Conservation (phyloP, 2,113 vertebrate genomes). For the Rutilus rutilus region DNA sequence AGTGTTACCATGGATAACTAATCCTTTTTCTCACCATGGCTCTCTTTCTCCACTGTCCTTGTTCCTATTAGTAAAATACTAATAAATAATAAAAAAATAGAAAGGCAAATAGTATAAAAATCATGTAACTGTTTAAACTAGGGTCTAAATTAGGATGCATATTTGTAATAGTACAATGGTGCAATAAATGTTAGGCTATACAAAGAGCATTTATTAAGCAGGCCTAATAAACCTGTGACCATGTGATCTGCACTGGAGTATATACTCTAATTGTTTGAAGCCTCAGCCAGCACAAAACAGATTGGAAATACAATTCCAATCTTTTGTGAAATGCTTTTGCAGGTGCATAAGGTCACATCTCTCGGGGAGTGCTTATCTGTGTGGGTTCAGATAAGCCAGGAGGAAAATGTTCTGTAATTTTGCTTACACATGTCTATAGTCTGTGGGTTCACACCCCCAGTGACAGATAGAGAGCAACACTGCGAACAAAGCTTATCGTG, state of each 20-base stretch:
- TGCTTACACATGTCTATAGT: conserved; percentile 39
- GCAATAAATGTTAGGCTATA: not conserved
- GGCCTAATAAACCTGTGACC: not conserved
- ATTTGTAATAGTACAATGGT: not conserved
- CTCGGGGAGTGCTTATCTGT: conserved; percentile 2
- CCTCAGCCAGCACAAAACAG: conserved; percentile 1
- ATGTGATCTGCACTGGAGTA: not conserved
- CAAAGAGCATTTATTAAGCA: not conserved
- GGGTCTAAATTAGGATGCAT: not conserved
- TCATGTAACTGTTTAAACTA: not conserved
- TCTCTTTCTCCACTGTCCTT: not conserved
- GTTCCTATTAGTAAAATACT: not conserved
- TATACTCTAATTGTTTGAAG: conserved; percentile 16
- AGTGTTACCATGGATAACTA: not conserved
- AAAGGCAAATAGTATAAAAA: not conserved
- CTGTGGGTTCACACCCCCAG: conserved; percentile 6
- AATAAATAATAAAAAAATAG: not conserved
- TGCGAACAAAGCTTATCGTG: not conserved
- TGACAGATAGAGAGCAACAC: conserved; percentile 1
- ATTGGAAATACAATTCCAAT: conserved; percentile 13
- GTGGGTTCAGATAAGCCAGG: conserved; percentile 12
- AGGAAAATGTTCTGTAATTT: conserved; percentile 36
- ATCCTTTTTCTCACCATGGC: not conserved
- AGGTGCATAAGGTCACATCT: conserved; percentile 42
- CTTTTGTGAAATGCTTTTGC: conserved; percentile 24